phyloP scores from a whole-genome alignment of 2,113 vertebrate species.

The Dasypus novemcinctus region DNA sequence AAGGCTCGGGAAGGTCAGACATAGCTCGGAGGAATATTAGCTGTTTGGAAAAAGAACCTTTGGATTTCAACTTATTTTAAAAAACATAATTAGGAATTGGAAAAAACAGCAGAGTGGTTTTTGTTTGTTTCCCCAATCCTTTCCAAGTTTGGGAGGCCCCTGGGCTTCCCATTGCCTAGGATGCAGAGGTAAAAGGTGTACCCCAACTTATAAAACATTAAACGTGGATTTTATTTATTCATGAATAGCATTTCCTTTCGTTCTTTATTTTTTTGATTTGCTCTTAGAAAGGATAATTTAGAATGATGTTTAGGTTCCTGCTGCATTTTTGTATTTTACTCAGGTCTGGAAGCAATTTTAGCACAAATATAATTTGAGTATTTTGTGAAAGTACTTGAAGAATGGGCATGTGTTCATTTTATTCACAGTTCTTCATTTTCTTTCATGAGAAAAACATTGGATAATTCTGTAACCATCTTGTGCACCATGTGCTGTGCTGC shows the following conservation, averaged over 20 bases:
- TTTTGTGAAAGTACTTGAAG: slow-evolving; percentile 63
- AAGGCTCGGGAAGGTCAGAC: slow-evolving; percentile 56
- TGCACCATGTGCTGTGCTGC: neutral
- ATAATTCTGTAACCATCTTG: neutral
- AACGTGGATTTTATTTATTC: slow-evolving; percentile 60
- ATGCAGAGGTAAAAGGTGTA: slow-evolving; percentile 13
- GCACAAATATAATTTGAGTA: slow-evolving; percentile 60
- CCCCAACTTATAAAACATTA: slow-evolving; percentile 45
- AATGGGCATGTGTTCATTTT: neutral
- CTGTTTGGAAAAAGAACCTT: slow-evolving; percentile 36
- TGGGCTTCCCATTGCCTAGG: slow-evolving; percentile 31
- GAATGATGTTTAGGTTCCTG: slow-evolving; percentile 60
- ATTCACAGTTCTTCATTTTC: slow-evolving; percentile 20
- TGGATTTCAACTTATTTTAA: slow-evolving; percentile 35
- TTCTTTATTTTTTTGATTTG: slow-evolving; percentile 39
- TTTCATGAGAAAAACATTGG: slow-evolving; percentile 25
- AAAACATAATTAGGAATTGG: slow-evolving; percentile 59
- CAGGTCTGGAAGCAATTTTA: slow-evolving; percentile 66
- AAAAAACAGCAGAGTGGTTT: slow-evolving; percentile 35
- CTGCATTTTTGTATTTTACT: slow-evolving; percentile 32
- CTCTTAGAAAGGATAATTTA: slow-evolving; percentile 73
- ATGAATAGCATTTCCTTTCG: neutral
- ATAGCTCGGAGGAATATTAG: slow-evolving; percentile 32
- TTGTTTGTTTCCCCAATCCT: neutral
- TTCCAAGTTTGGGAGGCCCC: slow-evolving; percentile 44